Evolutionary conservation across 2,888 invertebrate genomes (phyloP), one percentile per base, ranked within the genome.

Genomic region (Amphipoea oculea): DNA sequence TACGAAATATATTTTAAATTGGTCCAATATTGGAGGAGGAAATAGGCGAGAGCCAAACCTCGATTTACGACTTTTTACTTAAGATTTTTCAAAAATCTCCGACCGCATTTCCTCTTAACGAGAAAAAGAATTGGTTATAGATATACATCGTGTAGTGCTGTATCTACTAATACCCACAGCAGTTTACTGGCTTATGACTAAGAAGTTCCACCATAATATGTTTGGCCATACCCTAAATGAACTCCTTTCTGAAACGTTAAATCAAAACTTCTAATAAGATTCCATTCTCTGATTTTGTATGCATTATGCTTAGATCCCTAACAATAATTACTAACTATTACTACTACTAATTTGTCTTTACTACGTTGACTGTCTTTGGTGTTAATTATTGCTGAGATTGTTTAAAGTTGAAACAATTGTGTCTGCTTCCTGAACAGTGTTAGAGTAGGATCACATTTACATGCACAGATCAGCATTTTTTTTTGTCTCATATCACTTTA

Each of bases 381-480:
- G 0, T 29, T 23, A 5, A 73, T 51, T 23, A 17, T 29, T 73
- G 51, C 20, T 48, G 9, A n/a, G 6, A 60, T 76, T 75, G 17
- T 57, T 36, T 36, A 23, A 29, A 45, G 1, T 29, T 48, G 6
- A 29, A 69, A 69, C 69, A 11, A 69, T 36, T n/a, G 36, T 36
- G n/a, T 40, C 17, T 71, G 45, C 11, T 42, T 51, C 6, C 14
- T 51, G 23, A 51, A 63, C 29, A 42, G 17, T 4, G 45, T 11
- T 51, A 54, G 2, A 57, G 29, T 40, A 51, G 17, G 20, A 40
- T 62, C 12, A 40, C 12, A 54, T 51, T 36, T 4, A 48, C 29
- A 45, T 45, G 23, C 11, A 36, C 20, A 77, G 60, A 60, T 60
- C 60, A 76, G 20, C 36, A 45, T 66, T 77, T 40, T 54, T 20